A percentile compares a stretch with the other conserved stretches of the same genome.
Conservation (phyloP, 2,888 invertebrate genomes). For the Drepana falcataria region DNA sequence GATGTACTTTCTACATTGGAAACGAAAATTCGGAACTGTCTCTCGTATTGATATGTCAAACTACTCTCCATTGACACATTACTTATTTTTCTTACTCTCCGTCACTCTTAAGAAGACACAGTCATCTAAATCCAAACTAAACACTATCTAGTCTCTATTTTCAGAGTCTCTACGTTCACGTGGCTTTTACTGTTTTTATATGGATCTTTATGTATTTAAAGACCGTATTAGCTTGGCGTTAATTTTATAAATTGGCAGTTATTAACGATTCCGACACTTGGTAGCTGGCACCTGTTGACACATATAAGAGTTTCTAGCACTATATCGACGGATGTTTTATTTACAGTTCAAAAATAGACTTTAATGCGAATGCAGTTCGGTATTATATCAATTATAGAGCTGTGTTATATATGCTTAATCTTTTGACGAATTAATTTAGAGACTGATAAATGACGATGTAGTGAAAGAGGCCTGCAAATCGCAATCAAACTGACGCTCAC, state of each 20-base stretch:
- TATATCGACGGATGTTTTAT: constrained; percentile 1
- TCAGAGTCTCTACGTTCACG: neutral
- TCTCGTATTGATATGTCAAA: no score
- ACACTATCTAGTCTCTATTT: neutral
- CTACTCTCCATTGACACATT: no score
- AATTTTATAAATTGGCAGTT: constrained; percentile 1
- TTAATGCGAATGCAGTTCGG: neutral
- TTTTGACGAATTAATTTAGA: no score
- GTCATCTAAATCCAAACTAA: neutral
- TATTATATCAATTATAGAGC: neutral
- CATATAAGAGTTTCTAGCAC: neutral
- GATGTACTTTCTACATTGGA: no score
- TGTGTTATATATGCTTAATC: no score
- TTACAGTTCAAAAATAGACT: neutral
- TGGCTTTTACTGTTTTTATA: neutral
- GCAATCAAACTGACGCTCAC: no score
- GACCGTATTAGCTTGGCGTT: neutral
- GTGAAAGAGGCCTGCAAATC: no score
- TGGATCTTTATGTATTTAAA: neutral
- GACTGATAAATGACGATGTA: no score
- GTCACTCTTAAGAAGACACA: no score
- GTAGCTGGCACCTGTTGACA: neutral
- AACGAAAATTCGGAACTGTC: no score
- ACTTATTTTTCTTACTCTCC: no score
- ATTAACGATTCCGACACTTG: neutral